Conservation (phyloP, 2,888 invertebrate genomes). For the Catocala sponsa region DNA sequence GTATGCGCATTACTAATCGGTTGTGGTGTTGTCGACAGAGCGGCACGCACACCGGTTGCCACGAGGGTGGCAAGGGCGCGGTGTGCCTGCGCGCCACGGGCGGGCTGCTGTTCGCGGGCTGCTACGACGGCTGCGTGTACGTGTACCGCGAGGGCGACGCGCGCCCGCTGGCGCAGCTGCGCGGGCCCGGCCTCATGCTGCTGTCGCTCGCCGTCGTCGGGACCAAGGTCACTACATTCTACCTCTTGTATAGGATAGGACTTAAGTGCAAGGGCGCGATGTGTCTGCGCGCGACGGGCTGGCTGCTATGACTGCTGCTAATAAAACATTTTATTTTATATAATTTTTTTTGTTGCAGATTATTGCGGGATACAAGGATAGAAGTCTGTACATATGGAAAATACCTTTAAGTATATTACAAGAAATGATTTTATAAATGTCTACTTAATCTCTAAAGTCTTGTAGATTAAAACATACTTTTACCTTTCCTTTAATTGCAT, state of each 20-base stretch:
- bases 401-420: constrained; percentile 86
- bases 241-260: neutral
- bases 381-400: constrained; percentile 89
- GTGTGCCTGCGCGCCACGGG: constrained; percentile 91
- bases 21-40: constrained; percentile 77
- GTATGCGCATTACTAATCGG: no score
- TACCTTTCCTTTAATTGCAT: constrained; percentile 45
- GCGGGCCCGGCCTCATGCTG: constrained; percentile 92
- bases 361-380: constrained; percentile 91
- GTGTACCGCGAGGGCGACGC: constrained; percentile 88
- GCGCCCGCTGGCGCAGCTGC: constrained; percentile 89
- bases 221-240: constrained; percentile 52
- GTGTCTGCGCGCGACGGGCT: constrained; percentile 89
- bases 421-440: constrained; percentile 82
- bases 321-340: neutral
- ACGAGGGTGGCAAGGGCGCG: constrained; percentile 91
- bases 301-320: neutral
- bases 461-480: constrained; percentile 60
- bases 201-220: constrained; percentile 90
- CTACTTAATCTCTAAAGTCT: constrained; percentile 39
- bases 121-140: constrained; percentile 93
- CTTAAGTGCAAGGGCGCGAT: constrained; percentile 89
- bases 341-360: constrained; percentile 82
- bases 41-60: constrained; percentile 88
- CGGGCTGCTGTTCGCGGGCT: constrained; percentile 91